These are phyloP conservation scores for Elanoides forficatus DNA, from an alignment of 2,113 vertebrate genomes.

Conservation along the genomic window DNA sequence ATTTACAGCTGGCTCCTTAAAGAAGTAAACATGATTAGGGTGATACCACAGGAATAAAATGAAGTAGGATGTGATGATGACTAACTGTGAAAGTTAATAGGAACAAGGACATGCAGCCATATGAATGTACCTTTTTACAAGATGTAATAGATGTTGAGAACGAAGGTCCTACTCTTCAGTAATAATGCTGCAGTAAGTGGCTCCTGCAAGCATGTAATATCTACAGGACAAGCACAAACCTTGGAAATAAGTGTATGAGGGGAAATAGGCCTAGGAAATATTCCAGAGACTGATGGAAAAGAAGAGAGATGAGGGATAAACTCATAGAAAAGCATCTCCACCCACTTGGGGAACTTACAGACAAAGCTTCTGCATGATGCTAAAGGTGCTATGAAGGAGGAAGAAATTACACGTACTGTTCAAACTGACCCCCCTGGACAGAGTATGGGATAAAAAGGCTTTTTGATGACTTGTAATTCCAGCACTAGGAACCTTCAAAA, in stretches of 20 bases:
- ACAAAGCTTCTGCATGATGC: not conserved
- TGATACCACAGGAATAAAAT: conserved; percentile 6
- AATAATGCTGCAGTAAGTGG: not conserved
- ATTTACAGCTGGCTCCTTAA: conserved; percentile 74
- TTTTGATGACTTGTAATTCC: not conserved
- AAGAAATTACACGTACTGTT: not conserved
- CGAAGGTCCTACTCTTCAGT: not conserved
- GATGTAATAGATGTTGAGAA: not conserved
- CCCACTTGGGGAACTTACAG: not conserved
- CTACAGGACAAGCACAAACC: not conserved
- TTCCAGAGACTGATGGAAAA: not conserved
- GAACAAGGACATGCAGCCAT: not conserved
- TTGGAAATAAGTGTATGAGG: not conserved
- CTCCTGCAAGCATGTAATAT: not conserved
- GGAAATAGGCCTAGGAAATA: not conserved
- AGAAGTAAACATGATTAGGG: conserved; percentile 33
- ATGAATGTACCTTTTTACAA: not conserved
- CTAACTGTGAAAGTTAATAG: not conserved
- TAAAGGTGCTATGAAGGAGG: not conserved
- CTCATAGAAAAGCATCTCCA: not conserved
- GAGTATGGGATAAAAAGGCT: not conserved
- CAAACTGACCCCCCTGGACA: not conserved
- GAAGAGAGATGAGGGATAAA: not conserved
- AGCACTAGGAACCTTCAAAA: not conserved
- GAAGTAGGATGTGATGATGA: not conserved